Percentiles rank a stretch among this genome's conserved stretches.
Evolutionary conservation across 2,113 vertebrate genomes (phyloP).

Genomic region (Ariopsis seemanni): DNA sequence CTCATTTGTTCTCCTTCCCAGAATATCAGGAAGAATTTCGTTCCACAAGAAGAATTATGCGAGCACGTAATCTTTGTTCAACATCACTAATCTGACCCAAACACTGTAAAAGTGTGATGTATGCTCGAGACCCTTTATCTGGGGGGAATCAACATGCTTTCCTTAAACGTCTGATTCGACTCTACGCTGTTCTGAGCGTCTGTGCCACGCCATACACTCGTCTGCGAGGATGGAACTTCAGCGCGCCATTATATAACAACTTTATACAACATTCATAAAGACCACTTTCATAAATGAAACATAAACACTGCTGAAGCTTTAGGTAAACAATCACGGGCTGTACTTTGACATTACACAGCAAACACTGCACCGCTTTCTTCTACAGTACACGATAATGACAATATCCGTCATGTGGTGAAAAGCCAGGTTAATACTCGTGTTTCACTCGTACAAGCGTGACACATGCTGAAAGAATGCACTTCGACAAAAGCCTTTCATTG

Average conservation of each 20-base stretch:
- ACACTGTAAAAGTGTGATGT: background rate
- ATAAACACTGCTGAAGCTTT: conserved; percentile 25
- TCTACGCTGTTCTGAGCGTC: background rate
- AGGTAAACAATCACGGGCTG: conserved; percentile 12
- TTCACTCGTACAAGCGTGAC: conserved; percentile 6
- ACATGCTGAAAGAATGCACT: conserved; percentile 21
- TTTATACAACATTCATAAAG: conserved; percentile 11
- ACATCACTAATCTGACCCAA: background rate
- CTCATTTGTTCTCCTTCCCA: conserved; percentile 17
- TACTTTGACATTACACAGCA: background rate
- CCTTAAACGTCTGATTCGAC: background rate
- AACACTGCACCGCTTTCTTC: background rate
- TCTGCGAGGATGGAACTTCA: background rate
- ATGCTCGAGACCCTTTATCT: background rate
- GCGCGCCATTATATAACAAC: background rate
- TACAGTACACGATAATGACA: background rate
- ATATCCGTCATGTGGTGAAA: conserved; percentile 6
- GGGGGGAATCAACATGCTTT: background rate
- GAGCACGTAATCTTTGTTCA: background rate
- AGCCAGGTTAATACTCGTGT: conserved; percentile 5
- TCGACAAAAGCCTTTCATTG: conserved; percentile 22
- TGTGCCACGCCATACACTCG: background rate
- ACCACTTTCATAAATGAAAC: conserved; percentile 35
- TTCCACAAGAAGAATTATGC: background rate
- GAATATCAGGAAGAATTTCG: conserved; percentile 1